These are phyloP conservation scores for Caenorhabditis virilis DNA, from an alignment of 2,888 invertebrate species.

Conservation along the genomic window DNA sequence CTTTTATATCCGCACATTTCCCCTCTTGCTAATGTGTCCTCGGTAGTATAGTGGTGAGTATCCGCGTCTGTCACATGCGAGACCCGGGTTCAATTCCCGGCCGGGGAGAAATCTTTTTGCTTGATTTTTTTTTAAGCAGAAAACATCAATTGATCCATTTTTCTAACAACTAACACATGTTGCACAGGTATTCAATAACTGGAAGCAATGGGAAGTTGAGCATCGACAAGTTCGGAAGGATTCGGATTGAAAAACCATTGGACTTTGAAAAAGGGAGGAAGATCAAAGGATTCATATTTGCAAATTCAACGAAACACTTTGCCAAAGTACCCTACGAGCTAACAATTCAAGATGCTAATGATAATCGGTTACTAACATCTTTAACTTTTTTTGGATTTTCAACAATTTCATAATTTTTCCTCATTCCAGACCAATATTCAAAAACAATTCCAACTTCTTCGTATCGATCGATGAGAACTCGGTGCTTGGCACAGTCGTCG, in stretches of 20 bases:
- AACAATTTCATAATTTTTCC: not conserved
- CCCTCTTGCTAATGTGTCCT: not conserved
- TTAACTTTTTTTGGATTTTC: not conserved
- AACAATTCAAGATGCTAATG: constrained; percentile 39
- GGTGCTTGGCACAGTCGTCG: constrained; percentile 32
- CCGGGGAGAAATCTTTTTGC: constrained; percentile 55
- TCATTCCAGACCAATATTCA: constrained; percentile 47
- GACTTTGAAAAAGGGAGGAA: constrained; percentile 36
- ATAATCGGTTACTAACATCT: constrained; percentile 38
- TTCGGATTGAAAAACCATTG: constrained; percentile 15
- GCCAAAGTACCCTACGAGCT: constrained; percentile 33
- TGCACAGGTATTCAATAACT: constrained; percentile 44
- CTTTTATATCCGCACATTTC: not conserved
- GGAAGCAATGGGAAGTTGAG: too few species aligned
- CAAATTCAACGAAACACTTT: constrained; percentile 11
- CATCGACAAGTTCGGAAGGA: too few species aligned
- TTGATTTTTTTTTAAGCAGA: too few species aligned
- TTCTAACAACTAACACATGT: constrained; percentile 5
- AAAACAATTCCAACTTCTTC: constrained; percentile 37
- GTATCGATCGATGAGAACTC: constrained; percentile 24
- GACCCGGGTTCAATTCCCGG: constrained; percentile 67
- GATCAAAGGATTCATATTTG: constrained; percentile 29
- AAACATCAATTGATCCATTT: not conserved
- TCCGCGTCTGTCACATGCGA: constrained; percentile 67
- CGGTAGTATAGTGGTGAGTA: constrained; percentile 66